A percentile compares a stretch with the other conserved stretches of the same genome.
Conservation (phyloP, 2,113 vertebrate species). For the Anhinga rufa region DNA sequence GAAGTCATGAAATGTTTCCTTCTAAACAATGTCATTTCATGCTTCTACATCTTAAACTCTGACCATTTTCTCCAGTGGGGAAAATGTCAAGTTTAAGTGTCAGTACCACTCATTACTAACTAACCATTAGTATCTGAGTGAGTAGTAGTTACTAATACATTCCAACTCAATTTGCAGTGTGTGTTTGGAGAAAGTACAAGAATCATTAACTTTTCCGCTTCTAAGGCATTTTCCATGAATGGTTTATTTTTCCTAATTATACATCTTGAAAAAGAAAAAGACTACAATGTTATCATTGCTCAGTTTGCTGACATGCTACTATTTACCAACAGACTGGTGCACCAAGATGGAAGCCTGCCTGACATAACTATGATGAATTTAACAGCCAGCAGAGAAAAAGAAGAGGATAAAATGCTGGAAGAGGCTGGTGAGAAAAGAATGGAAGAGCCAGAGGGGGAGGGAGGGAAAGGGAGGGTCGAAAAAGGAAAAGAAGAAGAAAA, state of each 20-base stretch:
- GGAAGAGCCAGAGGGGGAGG: constrained; percentile 67
- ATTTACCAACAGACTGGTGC: constrained; percentile 82
- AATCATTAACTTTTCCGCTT: constrained; percentile 41
- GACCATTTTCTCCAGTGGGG: constrained; percentile 77
- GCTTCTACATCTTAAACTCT: constrained; percentile 87
- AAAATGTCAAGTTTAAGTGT: constrained; percentile 88
- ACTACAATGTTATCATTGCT: background rate
- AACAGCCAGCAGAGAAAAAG: constrained; percentile 71
- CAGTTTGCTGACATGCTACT: constrained; percentile 23
- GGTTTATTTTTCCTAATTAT: constrained; percentile 26
- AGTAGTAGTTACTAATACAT: constrained; percentile 61
- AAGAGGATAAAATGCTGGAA: constrained; percentile 63
- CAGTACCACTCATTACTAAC: constrained; percentile 67
- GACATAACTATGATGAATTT: constrained; percentile 91
- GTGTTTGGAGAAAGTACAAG: constrained; percentile 61
- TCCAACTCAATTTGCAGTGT: constrained; percentile 46
- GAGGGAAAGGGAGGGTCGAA: constrained; percentile 32
- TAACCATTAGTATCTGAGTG: constrained; percentile 63
- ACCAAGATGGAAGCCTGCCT: constrained; percentile 91
- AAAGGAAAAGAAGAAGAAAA: constrained; percentile 64
- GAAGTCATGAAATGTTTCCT: constrained; percentile 82
- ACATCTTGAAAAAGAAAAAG: constrained; percentile 3
- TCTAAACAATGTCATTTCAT: constrained; percentile 83
- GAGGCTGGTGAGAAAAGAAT: constrained; percentile 56
- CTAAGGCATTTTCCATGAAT: constrained; percentile 47